Evolutionary conservation across 2,888 invertebrate genomes (phyloP), one percentile per base, ranked within the genome.

Genomic region (Ichneumoninae sp.): DNA sequence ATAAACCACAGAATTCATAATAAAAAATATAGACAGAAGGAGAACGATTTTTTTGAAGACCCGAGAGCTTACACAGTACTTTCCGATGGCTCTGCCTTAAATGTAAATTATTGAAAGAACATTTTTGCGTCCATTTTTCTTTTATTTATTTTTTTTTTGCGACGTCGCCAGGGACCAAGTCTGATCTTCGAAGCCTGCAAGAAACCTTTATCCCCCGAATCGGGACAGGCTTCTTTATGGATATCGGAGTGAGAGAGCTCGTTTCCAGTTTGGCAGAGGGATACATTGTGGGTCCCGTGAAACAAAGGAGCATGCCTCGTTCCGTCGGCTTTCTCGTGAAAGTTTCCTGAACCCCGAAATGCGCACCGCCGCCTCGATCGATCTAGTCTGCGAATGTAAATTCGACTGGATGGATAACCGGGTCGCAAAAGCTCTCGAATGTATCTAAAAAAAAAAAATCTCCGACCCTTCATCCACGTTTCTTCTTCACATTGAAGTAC

Each of bases 21-120:
- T 3, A 40, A 10, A 40, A 40, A 40, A 40, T 40, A 40, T 40
- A 2, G 40, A 10, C 8, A 2, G 3, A 10, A 10, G 40, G 10
- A 40, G 3, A 40, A 10, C 40, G 5, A 40, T 40, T 40, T 10
- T 10, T 40, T 40, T 36, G 3, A 19, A 57, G 22, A 71, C 10
- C 22, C 36, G 13, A 54, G 13, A 57, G 19, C 13, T 44, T 13
- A 19, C 33, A 13, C 19, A 65, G 47, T 33, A n/a, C 36, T 40
- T 44, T 40, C 5, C 30, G 50, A 40, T 30, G 3, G 22, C 40
- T 22, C 47, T 8, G 65, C 76, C 44, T 33, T 47, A 33, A 47
- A 66, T 54, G 65, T 86, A 86, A 87, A 87, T 86, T 83, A 87
- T 85, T 83, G 83, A 82, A 86, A 85, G 81, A 81, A 81, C 68